These are phyloP conservation scores for Papilio protenor DNA, from an alignment of 2,888 invertebrate species.

Conservation along the genomic window DNA sequence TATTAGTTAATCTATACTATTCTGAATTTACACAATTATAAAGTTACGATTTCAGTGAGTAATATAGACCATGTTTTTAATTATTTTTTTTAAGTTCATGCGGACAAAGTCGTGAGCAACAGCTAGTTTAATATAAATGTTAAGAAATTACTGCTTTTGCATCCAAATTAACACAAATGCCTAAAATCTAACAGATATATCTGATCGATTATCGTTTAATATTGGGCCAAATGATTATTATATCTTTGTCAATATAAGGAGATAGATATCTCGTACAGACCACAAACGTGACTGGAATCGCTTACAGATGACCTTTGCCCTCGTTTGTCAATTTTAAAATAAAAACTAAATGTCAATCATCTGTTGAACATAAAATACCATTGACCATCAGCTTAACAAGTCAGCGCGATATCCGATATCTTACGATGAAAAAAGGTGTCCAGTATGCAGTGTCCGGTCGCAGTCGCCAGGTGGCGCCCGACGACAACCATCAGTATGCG, in stretches of 20 bases:
- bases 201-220: background rate
- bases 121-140: no score
- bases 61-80: no score
- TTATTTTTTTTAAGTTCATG: no score
- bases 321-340: slow-evolving; percentile 5
- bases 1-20: no score
- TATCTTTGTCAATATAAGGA: no score
- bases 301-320: slow-evolving; percentile 15
- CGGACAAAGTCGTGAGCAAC: no score
- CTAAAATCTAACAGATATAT: background rate
- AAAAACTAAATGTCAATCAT: slow-evolving; percentile 20
- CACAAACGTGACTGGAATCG: slow-evolving; percentile 8
- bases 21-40: no score
- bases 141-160: no score
- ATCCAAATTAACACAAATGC: background rate
- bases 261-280: background rate
- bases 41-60: no score
- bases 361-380: background rate
- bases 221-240: background rate
- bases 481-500: slow-evolving; percentile 67
- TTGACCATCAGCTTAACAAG: slow-evolving; percentile 13
- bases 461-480: slow-evolving; percentile 66
- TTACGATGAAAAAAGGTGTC: slow-evolving; percentile 37
- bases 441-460: slow-evolving; percentile 47
- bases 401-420: slow-evolving; percentile 30